These are phyloP conservation scores for Florisuga fusca DNA, from an alignment of 2,797 vertebrate genomes.

Conservation along the genomic window DNA sequence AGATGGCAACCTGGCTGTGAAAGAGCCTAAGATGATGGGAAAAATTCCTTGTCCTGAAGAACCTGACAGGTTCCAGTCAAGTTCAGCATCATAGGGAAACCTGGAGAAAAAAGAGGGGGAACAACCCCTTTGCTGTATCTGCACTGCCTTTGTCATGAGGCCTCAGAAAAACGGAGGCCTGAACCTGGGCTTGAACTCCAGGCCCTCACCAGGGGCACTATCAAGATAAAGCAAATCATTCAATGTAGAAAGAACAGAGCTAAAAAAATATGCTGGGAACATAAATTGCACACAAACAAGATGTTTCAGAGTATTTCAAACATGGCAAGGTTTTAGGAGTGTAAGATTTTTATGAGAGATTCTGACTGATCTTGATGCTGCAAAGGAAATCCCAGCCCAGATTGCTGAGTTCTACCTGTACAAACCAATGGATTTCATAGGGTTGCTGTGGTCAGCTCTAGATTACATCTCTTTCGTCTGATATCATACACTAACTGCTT, in stretches of 20 bases:
- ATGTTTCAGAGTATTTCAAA: neutral
- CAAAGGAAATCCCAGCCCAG: neutral
- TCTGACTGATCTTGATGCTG: neutral
- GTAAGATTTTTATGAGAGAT: neutral
- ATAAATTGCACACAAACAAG: neutral
- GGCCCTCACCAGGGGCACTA: fast-evolving
- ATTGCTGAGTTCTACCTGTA: neutral
- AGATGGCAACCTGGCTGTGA: neutral
- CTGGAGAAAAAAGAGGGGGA: neutral
- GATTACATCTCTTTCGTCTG: neutral
- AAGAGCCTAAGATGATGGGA: neutral
- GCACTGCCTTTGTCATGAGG: neutral
- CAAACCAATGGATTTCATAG: neutral
- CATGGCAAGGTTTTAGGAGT: neutral
- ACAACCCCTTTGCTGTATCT: neutral
- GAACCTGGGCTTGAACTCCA: neutral
- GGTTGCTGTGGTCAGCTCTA: neutral
- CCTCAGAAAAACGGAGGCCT: neutral
- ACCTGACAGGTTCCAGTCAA: neutral
- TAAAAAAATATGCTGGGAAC: neutral
- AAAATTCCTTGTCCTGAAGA: neutral
- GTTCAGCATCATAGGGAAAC: fast-evolving
- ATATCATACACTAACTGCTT: neutral
- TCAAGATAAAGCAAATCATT: neutral
- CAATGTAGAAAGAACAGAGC: too few relatives aligned